Conservation (phyloP, 1,140 invertebrate species). For the Rhopalosiphum maidis region DNA sequence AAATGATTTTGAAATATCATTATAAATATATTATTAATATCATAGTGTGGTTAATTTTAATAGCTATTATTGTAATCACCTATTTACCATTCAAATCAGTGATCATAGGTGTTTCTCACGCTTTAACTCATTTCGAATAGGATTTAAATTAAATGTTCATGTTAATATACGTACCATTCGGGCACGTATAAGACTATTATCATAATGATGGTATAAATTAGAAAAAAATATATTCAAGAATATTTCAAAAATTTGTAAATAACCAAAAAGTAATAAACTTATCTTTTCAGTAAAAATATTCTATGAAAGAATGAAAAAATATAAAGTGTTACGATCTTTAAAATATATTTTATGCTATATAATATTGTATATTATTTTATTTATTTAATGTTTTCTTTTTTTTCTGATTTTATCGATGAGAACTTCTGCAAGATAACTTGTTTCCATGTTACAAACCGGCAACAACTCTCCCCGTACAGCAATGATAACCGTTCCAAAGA, state of each 20-base stretch:
- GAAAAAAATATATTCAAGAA: neutral
- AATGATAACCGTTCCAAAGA: neutral
- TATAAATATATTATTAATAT: neutral
- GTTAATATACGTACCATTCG: neutral
- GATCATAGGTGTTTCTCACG: neutral
- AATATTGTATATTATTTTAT: conserved; percentile 19
- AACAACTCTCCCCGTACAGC: neutral
- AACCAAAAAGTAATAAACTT: neutral
- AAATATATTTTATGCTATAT: neutral
- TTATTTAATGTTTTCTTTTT: neutral
- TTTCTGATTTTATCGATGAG: neutral
- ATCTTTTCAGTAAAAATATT: neutral
- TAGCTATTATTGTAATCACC: neutral
- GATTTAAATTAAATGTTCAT: neutral
- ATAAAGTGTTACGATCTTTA: neutral
- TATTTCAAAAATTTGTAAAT: neutral
- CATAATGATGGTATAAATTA: neutral
- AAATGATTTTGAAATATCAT: neutral
- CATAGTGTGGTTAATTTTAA: neutral
- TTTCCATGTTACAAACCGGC: neutral
- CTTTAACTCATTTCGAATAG: neutral
- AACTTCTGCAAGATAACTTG: conserved; percentile 25
- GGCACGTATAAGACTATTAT: neutral
- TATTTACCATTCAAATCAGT: neutral
- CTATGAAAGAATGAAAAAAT: neutral